These are phyloP conservation scores for Watsonalla cultraria DNA, from an alignment of 2,888 invertebrate species.

Conservation along the genomic window DNA sequence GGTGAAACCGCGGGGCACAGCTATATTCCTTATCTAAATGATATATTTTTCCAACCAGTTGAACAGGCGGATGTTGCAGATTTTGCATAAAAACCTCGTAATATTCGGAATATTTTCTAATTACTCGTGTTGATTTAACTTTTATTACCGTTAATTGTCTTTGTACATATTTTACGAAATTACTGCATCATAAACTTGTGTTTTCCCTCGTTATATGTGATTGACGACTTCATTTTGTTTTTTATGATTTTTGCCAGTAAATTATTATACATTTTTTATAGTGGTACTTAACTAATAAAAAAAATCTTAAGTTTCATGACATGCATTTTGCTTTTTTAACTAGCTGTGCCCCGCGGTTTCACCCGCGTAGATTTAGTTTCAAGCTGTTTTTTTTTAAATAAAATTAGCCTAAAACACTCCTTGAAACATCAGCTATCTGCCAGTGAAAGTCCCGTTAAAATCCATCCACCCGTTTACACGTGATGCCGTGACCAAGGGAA, in stretches of 20 bases:
- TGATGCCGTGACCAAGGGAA: too few species aligned
- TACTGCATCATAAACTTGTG: constrained; percentile 12
- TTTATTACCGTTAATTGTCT: background rate
- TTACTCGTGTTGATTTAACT: background rate
- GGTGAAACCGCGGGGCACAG: background rate
- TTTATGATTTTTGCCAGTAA: background rate
- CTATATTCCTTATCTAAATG: background rate
- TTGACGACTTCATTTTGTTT: background rate
- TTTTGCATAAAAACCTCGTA: background rate
- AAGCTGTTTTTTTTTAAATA: too few species aligned
- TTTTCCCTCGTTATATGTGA: background rate
- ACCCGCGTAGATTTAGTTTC: too few species aligned
- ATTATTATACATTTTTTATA: too few species aligned
- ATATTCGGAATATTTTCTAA: background rate
- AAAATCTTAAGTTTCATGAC: too few species aligned
- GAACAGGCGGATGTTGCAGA: constrained; percentile 19
- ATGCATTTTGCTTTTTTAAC: too few species aligned
- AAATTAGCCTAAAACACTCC: too few species aligned
- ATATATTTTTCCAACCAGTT: constrained; percentile 18
- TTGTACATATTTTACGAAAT: background rate
- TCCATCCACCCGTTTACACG: too few species aligned
- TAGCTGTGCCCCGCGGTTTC: too few species aligned
- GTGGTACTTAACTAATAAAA: too few species aligned
- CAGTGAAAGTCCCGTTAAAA: too few species aligned
- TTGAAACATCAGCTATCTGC: too few species aligned